Conservation (phyloP, 2,797 vertebrate species). For the Furcifer pardalis region DNA sequence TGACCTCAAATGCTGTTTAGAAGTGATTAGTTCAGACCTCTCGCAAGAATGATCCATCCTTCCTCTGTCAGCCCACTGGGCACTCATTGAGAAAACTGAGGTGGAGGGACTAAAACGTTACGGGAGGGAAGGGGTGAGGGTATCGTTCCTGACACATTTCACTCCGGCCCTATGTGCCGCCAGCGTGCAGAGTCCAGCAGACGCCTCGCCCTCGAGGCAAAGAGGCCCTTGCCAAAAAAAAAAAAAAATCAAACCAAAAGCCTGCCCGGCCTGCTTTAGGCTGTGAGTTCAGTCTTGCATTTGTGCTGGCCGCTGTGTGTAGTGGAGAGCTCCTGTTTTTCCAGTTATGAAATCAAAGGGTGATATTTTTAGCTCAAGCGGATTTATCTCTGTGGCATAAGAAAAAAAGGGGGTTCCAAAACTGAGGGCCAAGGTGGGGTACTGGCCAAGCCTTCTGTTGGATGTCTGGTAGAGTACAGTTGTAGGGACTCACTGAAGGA, state of each 20-base stretch:
- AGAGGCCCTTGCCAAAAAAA: background rate
- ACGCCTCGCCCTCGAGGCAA: background rate
- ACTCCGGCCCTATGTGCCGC: background rate
- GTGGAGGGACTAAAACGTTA: background rate
- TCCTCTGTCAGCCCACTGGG: background rate
- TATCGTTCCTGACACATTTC: background rate
- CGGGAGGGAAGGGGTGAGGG: background rate
- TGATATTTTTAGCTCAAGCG: background rate
- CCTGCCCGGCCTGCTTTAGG: too few species aligned
- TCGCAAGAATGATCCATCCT: background rate
- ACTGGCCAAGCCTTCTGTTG: background rate
- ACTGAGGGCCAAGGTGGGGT: background rate
- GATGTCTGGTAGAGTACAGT: background rate
- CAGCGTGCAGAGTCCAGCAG: background rate
- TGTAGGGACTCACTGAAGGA: too few species aligned
- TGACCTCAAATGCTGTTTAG: background rate
- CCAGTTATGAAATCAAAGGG: background rate
- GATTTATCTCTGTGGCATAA: background rate
- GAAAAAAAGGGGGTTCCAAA: background rate
- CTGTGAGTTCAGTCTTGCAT: too few species aligned
- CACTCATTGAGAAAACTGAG: too few species aligned
- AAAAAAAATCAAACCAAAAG: too few species aligned
- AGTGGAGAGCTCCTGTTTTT: background rate
- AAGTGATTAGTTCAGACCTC: background rate
- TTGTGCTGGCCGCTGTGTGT: background rate